Evolutionary conservation across 2,888 invertebrate species (phyloP), one percentile per base, ranked within the genome.

Genomic region (Nasonia oneida): DNA sequence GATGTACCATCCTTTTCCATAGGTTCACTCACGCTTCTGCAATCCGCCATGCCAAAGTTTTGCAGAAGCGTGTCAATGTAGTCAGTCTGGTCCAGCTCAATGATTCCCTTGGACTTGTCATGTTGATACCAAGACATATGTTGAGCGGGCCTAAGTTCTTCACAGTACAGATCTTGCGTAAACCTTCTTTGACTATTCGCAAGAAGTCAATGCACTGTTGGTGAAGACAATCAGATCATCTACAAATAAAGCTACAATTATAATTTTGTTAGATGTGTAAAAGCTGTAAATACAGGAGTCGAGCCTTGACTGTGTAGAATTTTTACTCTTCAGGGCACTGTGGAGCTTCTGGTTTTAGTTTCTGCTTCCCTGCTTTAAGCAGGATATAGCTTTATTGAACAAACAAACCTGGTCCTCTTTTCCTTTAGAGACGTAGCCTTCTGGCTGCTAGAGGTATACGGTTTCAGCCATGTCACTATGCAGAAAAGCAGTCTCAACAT

Each of bases 181-280:
- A 14, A 37, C 81, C 53, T 10, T 50, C 1, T 33, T 81, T 81
- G 18, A 81, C 33, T 33, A 53, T 71, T 0, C 4, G 6, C 1
- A 81, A 18, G 29, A 71, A 81, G 23, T 50, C 71, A 1, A 81
- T n/a, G n/a, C 29, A 5, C 71, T 81, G 29, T 81, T n/a, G 2
- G 50, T 81, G 33, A 81, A 57, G 18, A 79, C 79, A 18, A 79
- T 39, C 15, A 79, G 23, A 18, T 79, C 79, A 50, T 50, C 79
- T 39, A 79, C 79, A 79, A 42, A 67, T 10, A 79, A 8, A 33
- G 79, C 78, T 4, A 78, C 12, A 23, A 78, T 42, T 29, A 78
- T 79, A n/a, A 29, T 42, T 42, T 79, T 79, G 1, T 42, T 47
- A 23, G 1, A 5, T 47, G 39, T 67, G 14, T 79, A 64, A 67